Percentiles rank a stretch among this genome's conserved stretches.
Conservation (phyloP, 1,140 invertebrate genomes). For the Drosophila mojavensis region DNA sequence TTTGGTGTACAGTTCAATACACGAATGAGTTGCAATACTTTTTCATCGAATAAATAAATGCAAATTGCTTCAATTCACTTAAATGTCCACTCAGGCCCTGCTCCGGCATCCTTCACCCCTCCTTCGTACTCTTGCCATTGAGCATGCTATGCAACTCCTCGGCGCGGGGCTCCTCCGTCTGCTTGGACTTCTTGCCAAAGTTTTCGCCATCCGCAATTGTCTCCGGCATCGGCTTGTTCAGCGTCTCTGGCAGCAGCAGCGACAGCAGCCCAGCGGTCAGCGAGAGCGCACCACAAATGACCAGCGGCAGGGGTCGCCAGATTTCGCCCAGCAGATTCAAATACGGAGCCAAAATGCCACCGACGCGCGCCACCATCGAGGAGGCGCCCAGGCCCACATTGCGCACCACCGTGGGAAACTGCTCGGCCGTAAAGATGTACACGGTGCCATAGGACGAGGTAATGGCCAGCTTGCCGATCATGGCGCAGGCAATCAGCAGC, state of each 20-base stretch:
- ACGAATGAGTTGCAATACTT: conserved; percentile 52
- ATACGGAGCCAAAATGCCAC: conserved; percentile 91
- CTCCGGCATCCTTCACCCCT: not conserved
- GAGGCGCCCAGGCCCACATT: conserved; percentile 91
- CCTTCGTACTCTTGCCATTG: conserved; percentile 30
- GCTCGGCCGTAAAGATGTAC: conserved; percentile 92
- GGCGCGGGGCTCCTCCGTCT: not conserved
- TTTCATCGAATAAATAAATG: conserved; percentile 37
- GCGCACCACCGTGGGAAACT: conserved; percentile 93
- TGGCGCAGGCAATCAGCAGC: conserved; percentile 89
- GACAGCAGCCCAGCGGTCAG: conserved; percentile 88
- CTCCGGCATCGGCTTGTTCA: conserved; percentile 90
- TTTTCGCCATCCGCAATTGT: conserved; percentile 90
- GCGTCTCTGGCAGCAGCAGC: conserved; percentile 90
- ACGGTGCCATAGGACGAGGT: conserved; percentile 92
- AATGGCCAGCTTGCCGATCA: conserved; percentile 93
- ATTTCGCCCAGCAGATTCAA: conserved; percentile 88
- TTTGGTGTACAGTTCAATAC: conserved; percentile 24
- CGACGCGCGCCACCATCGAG: conserved; percentile 91
- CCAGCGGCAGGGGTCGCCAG: conserved; percentile 89
- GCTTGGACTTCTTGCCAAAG: conserved; percentile 85
- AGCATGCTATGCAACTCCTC: conserved; percentile 60
- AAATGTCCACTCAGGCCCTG: conserved; percentile 29
- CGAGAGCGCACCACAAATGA: conserved; percentile 89
- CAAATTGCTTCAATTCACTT: conserved; percentile 69